Evolutionary conservation across 2,797 vertebrate species (phyloP).

Genomic region (Heliangelus exortis): DNA sequence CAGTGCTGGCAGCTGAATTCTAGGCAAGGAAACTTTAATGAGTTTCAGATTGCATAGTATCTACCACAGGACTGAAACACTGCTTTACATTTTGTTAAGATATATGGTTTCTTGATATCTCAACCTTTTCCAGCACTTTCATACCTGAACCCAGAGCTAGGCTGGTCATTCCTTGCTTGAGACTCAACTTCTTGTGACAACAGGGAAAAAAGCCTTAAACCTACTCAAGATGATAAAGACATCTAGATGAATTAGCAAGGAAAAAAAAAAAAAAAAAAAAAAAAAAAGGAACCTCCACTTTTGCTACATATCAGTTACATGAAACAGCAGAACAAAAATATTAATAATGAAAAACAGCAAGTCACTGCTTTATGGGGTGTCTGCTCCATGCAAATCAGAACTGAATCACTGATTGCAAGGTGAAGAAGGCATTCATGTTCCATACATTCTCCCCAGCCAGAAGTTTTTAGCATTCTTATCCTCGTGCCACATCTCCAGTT

Average conservation of each 20-base stretch:
- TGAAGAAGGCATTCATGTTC: neutral
- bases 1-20: neutral
- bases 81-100: neutral
- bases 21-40: neutral
- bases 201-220: accelerated
- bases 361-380: neutral
- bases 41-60: neutral
- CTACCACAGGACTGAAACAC: neutral
- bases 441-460: neutral
- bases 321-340: neutral
- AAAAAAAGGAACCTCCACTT: neutral
- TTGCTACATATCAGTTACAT: neutral
- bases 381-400: neutral
- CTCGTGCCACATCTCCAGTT: neutral
- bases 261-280: too few relatives aligned
- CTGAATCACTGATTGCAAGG: neutral
- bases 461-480: neutral
- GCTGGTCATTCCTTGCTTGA: neutral
- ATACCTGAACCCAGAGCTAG: neutral
- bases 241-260: neutral
- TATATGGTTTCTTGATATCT: neutral
- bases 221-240: neutral
- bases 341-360: neutral
- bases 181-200: neutral
- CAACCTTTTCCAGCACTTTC: neutral